Conservation (phyloP, 2,888 invertebrate genomes). For the Eugnorisma glareosa region DNA sequence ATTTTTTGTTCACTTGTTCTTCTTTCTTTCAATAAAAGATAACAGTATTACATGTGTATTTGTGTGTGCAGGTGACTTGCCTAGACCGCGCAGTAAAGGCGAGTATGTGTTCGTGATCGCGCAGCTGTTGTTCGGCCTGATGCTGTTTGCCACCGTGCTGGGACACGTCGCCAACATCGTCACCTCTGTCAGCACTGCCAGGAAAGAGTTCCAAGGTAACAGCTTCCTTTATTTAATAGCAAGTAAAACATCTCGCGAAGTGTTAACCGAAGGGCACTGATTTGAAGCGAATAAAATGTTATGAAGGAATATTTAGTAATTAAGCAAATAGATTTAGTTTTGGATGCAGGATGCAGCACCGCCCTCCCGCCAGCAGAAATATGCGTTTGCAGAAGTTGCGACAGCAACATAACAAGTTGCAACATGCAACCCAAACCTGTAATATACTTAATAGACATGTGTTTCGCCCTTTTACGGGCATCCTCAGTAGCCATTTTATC, state of each 20-base stretch:
- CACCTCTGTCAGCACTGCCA: slow-evolving; percentile 98
- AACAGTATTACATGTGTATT: background rate
- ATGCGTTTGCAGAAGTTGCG: background rate
- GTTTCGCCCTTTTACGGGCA: background rate
- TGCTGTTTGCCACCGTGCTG: slow-evolving; percentile 98
- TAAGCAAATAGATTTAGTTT: background rate
- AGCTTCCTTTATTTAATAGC: background rate
- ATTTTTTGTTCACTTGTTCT: background rate
- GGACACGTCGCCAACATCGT: slow-evolving; percentile 99
- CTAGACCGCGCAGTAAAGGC: slow-evolving; percentile 97
- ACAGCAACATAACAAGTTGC: background rate
- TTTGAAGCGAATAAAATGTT: background rate
- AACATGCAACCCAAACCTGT: background rate
- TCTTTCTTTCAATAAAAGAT: background rate
- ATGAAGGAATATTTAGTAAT: background rate
- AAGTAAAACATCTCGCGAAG: background rate
- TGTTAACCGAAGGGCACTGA: background rate
- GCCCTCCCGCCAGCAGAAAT: background rate
- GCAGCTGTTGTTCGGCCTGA: slow-evolving; percentile 97
- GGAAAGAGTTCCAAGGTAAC: slow-evolving; percentile 99
- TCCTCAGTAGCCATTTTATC: background rate
- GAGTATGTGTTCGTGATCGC: slow-evolving; percentile 99
- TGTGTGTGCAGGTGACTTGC: slow-evolving; percentile 92
- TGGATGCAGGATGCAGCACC: background rate
- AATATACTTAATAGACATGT: background rate